These are phyloP conservation scores for Mastomys natalensis DNA, from an alignment of 2,113 vertebrate genomes.

Conservation along the genomic window DNA sequence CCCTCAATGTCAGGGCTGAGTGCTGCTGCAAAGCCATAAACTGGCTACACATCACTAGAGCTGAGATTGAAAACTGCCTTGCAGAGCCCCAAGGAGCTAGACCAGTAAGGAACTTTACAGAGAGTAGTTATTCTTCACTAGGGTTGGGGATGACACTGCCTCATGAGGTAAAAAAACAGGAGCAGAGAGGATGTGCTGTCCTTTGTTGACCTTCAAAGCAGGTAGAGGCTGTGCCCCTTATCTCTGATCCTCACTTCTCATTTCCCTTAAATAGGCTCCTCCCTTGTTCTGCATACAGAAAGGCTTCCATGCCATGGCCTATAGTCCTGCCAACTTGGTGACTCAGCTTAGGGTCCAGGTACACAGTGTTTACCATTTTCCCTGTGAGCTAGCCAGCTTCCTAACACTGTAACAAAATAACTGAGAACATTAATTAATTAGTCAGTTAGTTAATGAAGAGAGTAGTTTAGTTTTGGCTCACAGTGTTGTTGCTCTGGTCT, in stretches of 20 bases:
- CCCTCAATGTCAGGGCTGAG: no score
- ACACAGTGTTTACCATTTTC: not conserved
- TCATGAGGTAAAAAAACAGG: not conserved
- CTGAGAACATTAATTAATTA: not conserved
- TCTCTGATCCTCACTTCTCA: not conserved
- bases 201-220: not conserved
- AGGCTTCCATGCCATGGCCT: not conserved
- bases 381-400: not conserved
- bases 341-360: not conserved
- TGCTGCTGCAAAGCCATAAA: accelerated
- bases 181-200: not conserved
- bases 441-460: not conserved
- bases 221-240: not conserved
- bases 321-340: not conserved
- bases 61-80: not conserved
- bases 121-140: not conserved
- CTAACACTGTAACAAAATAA: not conserved
- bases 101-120: no score
- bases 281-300: not conserved
- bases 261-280: not conserved
- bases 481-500: no score
- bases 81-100: not conserved
- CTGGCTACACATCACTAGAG: not conserved
- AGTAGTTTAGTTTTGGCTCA: not conserved
- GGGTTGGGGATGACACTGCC: no score